Base-by-base conservation (phyloP, 2,113 vertebrate species). In the Archilochus colubris region DNA sequence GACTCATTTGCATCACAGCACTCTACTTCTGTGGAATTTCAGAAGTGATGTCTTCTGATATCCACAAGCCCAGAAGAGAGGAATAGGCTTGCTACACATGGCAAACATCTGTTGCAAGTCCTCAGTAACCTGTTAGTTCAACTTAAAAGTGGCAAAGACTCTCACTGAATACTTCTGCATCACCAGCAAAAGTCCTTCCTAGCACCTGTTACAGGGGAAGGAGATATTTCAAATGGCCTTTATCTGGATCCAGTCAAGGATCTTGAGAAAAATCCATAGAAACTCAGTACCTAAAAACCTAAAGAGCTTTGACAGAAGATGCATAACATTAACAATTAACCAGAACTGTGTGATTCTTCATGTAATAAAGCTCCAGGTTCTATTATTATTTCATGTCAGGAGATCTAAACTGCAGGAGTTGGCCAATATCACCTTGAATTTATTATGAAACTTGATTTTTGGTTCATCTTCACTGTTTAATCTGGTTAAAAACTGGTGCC, bases 101-200 rank as follows among this genome's bases (percentile, higher is more conserved):
- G 58, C 22, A 81, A 78, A 86, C 36, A 94, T 77, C 76, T 91
- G 88, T 22, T 86, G 31, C 64, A 78, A 82, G 61, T 68, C 89
- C 55, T 75, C 61, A 61, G 24, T 64, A 86, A 94, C 46, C 79
- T 91, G 72, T 67, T 43, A 55, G 43, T 28, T 88, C 10, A 16
- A 53, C 61, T 83, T 15, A 33, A 33, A 95, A 90, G 61, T 91
- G 78, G 48, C 61, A 80, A 94, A 64, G 89, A 90, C 79, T 78
- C 75, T 78, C 55, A 57, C 46, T 50, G 85, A 88, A 95, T 77
- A 94, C 61, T 72, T 95, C 85, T 88, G 87, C 95, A 94, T 84
- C 84, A 81, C 33, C 75, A 88, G 64, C 43, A 73, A 82, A 44
- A 3, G 31, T 93, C 95, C 91, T 95, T 95, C 86, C 51, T 74